Evolutionary conservation across 2,113 vertebrate genomes (phyloP).

Genomic region (Paraplagusia blochii): DNA sequence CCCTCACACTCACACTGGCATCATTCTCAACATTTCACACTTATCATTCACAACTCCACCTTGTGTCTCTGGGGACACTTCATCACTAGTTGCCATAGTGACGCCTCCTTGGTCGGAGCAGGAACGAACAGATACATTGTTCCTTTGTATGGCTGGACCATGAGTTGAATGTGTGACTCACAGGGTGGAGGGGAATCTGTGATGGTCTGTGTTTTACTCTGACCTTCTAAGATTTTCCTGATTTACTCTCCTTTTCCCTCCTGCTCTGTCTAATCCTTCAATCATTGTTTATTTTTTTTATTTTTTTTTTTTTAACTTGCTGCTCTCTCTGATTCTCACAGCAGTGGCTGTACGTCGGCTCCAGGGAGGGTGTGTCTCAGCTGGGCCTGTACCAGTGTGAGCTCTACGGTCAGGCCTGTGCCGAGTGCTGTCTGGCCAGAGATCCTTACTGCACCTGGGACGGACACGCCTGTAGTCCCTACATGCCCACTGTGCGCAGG

Average conservation of each 20-base stretch:
- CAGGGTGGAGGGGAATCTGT: constrained; percentile 22
- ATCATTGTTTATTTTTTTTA: not conserved
- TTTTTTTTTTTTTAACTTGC: not conserved
- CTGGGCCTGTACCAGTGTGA: constrained; percentile 80
- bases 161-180: constrained; percentile 32
- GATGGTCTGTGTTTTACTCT: constrained; percentile 7
- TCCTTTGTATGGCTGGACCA: constrained; percentile 15
- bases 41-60: constrained; percentile 52
- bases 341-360: constrained; percentile 81
- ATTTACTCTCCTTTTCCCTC: no score
- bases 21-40: constrained; percentile 13
- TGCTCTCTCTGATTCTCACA: constrained; percentile 11
- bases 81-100: constrained; percentile 72
- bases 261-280: no score
- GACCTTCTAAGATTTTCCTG: no score
- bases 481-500: constrained; percentile 75
- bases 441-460: constrained; percentile 84
- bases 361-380: constrained; percentile 77
- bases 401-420: constrained; percentile 79
- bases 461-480: constrained; percentile 80
- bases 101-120: constrained; percentile 51
- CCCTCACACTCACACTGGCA: not conserved
- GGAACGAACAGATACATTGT: constrained; percentile 41
- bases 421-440: constrained; percentile 80
- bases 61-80: constrained; percentile 64